Evolutionary conservation across 2,888 invertebrate species (phyloP), one percentile per base, ranked within the genome.

Genomic region (Myopa testacea): DNA sequence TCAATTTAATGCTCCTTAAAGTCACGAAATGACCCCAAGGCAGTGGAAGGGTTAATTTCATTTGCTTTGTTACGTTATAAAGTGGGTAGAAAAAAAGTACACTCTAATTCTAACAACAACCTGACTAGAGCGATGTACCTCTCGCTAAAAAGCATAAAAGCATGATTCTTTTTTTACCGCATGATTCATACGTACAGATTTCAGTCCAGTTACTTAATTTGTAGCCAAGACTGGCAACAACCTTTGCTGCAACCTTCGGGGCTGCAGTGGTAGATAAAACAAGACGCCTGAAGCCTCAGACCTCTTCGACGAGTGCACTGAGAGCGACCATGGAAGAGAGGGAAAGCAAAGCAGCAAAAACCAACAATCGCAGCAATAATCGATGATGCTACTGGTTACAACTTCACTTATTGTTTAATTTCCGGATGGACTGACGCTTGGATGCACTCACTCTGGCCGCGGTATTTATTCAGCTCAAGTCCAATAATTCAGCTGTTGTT

Each of bases 321-420:
- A 50, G 3, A 14, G 50, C 50, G 14, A 50, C 50, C 55, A 5
- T 55, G 8, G 55, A 55, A n/a, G 55, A n/a, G 55, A 16, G 55
- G 55, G 55, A 26, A 65, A 62, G 26, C 62, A 62, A 19, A 26
- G 38, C 65, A 65, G 34, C 37, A 65, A 65, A 8, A 10, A 12
- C 55, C 8, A n/a, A 16, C 55, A 16, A 45, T 45, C 1, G 37
- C 52, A 38, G n/a, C 75, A 58, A 19, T 55, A 75, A 75, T 75
- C 69, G 60, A 69, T 60, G 69, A 45, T 40, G 69, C 12, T 50
- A 34, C 14, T 50, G 34, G 69, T 68, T 68, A 60, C 75, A 75
- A n/a, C 58, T 55, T 69, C 68, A 58, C 75, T 58, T 68, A 75
- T 75, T 75, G 69, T 75, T 75, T 75, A 69, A 75, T 75, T 75